phyloP scores from a whole-genome alignment of 2,888 invertebrate genomes.

The Harmothoe impar region DNA sequence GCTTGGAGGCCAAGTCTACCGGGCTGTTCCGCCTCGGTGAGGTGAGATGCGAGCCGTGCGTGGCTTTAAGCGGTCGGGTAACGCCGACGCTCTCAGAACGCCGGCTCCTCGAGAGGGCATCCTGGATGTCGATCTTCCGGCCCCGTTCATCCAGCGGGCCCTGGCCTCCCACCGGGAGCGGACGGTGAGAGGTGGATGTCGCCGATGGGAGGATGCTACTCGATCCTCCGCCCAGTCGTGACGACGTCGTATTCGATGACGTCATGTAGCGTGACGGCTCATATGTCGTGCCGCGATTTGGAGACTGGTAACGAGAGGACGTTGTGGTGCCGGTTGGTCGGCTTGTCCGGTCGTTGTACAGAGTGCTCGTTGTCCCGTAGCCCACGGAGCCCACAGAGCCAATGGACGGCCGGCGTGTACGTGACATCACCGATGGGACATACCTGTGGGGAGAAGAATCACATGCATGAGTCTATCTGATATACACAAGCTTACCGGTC shows the following conservation, averaged over 20 bases:
- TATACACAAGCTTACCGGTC: too few relatives aligned
- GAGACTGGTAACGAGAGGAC: conserved; percentile 37
- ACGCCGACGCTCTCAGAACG: conserved; percentile 44
- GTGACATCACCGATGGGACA: conserved; percentile 52
- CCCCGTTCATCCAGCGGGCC: conserved; percentile 42
- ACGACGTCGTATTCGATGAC: not conserved
- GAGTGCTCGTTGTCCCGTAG: not conserved
- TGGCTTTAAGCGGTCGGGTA: not conserved
- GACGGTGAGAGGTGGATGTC: not conserved
- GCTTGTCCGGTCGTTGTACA: not conserved
- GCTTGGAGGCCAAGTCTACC: not conserved
- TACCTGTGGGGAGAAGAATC: not conserved
- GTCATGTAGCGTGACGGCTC: conserved; percentile 10
- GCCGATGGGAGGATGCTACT: not conserved
- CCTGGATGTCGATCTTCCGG: conserved; percentile 32
- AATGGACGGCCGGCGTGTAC: conserved; percentile 54
- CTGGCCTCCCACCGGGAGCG: not conserved
- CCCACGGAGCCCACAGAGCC: not conserved
- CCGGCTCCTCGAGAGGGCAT: not conserved
- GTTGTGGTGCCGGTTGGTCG: not conserved
- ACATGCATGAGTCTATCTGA: not conserved
- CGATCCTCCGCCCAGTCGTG: not conserved
- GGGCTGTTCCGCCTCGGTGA: not conserved
- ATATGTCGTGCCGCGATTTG: conserved; percentile 15
- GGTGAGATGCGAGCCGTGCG: not conserved